Evolutionary conservation across 2,888 invertebrate species (phyloP), one percentile per base, ranked within the genome.

Genomic region (Chouioia cunea): DNA sequence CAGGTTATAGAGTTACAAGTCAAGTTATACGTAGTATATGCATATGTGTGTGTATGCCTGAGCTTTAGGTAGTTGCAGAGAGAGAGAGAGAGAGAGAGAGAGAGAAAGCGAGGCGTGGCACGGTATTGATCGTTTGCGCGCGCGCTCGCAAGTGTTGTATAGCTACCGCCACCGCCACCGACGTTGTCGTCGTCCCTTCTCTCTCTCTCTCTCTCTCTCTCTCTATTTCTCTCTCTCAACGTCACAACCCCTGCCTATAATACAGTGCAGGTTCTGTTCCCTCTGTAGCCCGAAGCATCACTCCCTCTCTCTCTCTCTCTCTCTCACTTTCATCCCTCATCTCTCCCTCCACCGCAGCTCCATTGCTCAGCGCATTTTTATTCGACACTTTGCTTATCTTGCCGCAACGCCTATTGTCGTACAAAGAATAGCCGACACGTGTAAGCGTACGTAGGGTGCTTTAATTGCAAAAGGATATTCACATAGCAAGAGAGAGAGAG

Each of bases 71-170:
- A 27, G 27, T 27, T 27, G 27, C 27, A 36, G 36, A 12, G 36
- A 36, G 36, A 36, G 20, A 22, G 58, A 56, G 36, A 2, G 22
- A 60, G 47, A 66, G 57, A 16, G 22, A 10, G 20, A 54, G 69
- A 58, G 53, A 48, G 52, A 47, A 36, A 58, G 79, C 80, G 83
- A 83, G 83, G 83, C 83, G 83, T 83, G 83, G 83, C 83, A 80
- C 79, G 79, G 83, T 83, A 83, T 83, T 83, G 83, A 83, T 83
- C 83, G 81, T 72, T 75, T 78, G 56, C 77, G 77, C 27, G 16
- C 20, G 44, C 22, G 48, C 36, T 16, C 27, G 18, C 43, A 62
- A 54, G 22, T n/a, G n/a, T 52, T 48, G 56, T 59, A 36, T 63
- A 63, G 71, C 71, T 63, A 66, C 71, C 48, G 20, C 47, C 12